Base-by-base conservation (phyloP, 2,888 invertebrate species). In the Drosophila stalkeri region DNA sequence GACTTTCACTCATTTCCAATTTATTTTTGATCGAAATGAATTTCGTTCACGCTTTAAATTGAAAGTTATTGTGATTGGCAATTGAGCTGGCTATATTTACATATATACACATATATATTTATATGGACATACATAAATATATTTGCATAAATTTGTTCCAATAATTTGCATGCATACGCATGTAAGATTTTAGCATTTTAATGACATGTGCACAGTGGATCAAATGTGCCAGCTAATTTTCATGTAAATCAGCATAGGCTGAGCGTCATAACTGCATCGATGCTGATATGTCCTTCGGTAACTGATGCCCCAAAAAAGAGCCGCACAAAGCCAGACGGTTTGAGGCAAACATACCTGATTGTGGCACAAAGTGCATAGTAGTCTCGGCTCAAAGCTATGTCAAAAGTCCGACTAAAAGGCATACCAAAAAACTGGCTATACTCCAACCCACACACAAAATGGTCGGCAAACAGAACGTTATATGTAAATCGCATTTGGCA, bases 401-500 rank as follows among this genome's bases (percentile, higher is more conserved):
- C 54, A 47, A 35, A 41, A 46, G 49, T 66, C 57, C 35, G 41
- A 52, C 79, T 71, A 72, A 85, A 86, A 89, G 82, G 84, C 79
- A 85, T 85, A 77, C 89, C 89, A 20, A 27, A 75, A 71, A 62
- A 41, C 23, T 39, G 39, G 12, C 55, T 27, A 3, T 37, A 35
- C 20, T 18, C 27, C 6, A 6, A 6, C 18, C n/a, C 18, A 5
- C 8, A n/a, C n/a, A 8, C 20, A 20, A 20, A 23, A 16, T 20
- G 52, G 27, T 39, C 12, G 65, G 68, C 18, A 70, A 61, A 43
- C 55, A 71, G 80, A 72, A 74, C 87, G 89, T 84, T 86, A 84
- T 86, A 86, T 89, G 85, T 85, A 86, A 86, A 89, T 89, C 88
- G 80, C 87, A 86, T 86, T 81, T 86, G 89, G 80, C 82, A 87